Evolutionary conservation across 2,113 vertebrate species (phyloP), one percentile per base, ranked within the genome.

Genomic region (Podarcis cretensis): DNA sequence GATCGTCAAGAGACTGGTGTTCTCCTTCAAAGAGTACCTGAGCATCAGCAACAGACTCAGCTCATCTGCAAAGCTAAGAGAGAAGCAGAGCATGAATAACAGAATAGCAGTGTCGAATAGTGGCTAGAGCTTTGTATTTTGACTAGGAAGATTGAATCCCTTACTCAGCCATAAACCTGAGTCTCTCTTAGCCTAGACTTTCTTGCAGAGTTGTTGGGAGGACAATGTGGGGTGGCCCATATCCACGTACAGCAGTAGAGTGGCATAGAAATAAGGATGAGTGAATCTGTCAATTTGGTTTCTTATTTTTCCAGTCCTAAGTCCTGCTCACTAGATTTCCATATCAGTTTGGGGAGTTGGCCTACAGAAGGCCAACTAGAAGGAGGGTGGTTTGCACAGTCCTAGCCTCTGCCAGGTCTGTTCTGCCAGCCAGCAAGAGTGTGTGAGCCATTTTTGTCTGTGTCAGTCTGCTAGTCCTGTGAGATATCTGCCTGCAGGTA

Each of bases 1-100:
- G 94, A 98, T 92, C 66, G 98, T 98, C 90, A 98, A 91, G 27
- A 98, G 93, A 57, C 97, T 97, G 88, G 95, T 94, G 84, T 98
- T 97, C 30, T 98, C 98, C 74, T 83, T 92, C 95, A 98, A 97
- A 0, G 90, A 89, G 85, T 97, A 98, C 81, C 93, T 95, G 74
- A 98, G 92, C 94, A 97, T 97, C 93, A 98, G 88, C 94, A 98
- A 93, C 75, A 99, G 91, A 14, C 98, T 98, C 94, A 98, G 97
- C 95, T 98, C 97, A 0, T 98, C 97, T 66, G 95, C 92, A 95
- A 99, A 98, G 87, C 98, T 98, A 80, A 43, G 0, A 68, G 35
- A 32, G 86, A 89, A 86, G 43, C 0, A 10, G 48, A 2, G 0
- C 59, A 0, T 21, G 37, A 21, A 25, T 20, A 40, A 40, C 21